Evolutionary conservation across 2,113 vertebrate genomes (phyloP).

Genomic region (Eleginops maclovinus): DNA sequence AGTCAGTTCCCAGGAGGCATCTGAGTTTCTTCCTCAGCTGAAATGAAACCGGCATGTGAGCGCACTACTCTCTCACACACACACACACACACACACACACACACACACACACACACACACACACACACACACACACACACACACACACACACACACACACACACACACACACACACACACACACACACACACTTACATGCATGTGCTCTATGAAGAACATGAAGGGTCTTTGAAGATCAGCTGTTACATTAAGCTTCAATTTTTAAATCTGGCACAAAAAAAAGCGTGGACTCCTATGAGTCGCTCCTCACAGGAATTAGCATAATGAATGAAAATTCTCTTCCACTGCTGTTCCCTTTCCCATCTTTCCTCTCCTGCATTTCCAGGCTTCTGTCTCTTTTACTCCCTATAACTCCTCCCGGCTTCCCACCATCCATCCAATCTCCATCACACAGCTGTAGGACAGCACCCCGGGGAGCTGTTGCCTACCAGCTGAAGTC

Average conservation of each 20-base stretch:
- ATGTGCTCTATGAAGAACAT: slow-evolving; percentile 18
- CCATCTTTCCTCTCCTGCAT: slow-evolving; percentile 10
- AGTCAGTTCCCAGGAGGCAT: slow-evolving; percentile 15
- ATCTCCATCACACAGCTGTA: slow-evolving; percentile 12
- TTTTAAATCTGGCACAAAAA: slow-evolving; percentile 43
- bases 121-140: slow-evolving; percentile 8
- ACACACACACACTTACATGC: background rate
- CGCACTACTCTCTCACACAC: background rate
- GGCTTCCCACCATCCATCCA: slow-evolving; percentile 25
- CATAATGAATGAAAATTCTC: slow-evolving; percentile 35
- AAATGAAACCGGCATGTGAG: slow-evolving; percentile 17
- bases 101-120: slow-evolving; percentile 12
- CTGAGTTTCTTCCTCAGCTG: background rate
- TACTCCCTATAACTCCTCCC: background rate
- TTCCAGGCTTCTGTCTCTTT: background rate
- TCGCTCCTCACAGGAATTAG: slow-evolving; percentile 27
- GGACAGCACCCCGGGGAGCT: slow-evolving; percentile 46
- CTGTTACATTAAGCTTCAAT: slow-evolving; percentile 35
- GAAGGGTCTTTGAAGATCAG: slow-evolving; percentile 62
- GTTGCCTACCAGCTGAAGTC: slow-evolving; percentile 2
- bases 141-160: slow-evolving; percentile 8
- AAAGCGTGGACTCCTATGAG: slow-evolving; percentile 20
- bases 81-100: slow-evolving; percentile 8
- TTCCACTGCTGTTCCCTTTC: slow-evolving; percentile 4
- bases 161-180: slow-evolving; percentile 7